phyloP scores from a whole-genome alignment of 92 coral and sea anemone species.

The Phenganax subtilis region DNA sequence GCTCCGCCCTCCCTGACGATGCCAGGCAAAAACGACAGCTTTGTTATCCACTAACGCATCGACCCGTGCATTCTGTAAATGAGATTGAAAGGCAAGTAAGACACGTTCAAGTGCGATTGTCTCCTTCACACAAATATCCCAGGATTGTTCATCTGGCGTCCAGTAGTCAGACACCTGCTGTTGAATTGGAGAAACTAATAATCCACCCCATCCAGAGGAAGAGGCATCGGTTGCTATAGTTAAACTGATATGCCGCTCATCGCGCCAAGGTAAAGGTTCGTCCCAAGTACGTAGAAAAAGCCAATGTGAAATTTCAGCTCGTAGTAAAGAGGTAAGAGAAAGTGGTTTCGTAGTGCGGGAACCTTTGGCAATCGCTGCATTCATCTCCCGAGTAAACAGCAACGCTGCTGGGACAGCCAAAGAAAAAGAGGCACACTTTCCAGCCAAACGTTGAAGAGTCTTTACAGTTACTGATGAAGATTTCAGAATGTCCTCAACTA shows the following conservation, averaged over 20 bases:
- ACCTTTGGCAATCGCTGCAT: slow-evolving; percentile 11
- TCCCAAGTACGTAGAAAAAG: slow-evolving; percentile 20
- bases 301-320: slow-evolving; percentile 29
- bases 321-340: neutral
- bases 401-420: too few relatives aligned
- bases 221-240: slow-evolving; percentile 54
- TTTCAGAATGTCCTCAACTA: too few relatives aligned
- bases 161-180: neutral
- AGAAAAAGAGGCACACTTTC: too few relatives aligned
- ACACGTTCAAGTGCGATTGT: too few relatives aligned
- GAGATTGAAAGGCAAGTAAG: neutral
- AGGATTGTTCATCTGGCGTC: neutral
- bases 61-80: neutral
- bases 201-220: slow-evolving; percentile 50
- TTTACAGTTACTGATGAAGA: too few relatives aligned
- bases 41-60: neutral
- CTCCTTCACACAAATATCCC: too few relatives aligned
- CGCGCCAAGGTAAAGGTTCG: slow-evolving; percentile 26
- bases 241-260: slow-evolving; percentile 6
- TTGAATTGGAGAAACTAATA: too few relatives aligned
- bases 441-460: too few relatives aligned
- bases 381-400: slow-evolving; percentile 11
- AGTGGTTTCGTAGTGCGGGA: neutral
- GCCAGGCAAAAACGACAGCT: neutral
- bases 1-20: too few relatives aligned